Evolutionary conservation across 2,888 invertebrate genomes (phyloP).

Genomic region (Tenthredo mesomela): DNA sequence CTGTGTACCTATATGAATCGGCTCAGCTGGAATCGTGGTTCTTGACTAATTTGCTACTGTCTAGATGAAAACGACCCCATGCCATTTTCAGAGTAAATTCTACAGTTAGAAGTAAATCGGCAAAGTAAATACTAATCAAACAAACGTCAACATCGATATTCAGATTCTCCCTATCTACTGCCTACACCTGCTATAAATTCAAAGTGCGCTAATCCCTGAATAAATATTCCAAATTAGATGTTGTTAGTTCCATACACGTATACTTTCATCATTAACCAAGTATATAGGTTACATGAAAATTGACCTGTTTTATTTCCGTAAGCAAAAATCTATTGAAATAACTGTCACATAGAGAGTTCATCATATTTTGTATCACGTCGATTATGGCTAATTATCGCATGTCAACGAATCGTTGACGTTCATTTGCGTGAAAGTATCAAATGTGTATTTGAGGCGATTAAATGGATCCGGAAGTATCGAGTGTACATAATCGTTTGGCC

Average conservation of each 20-base stretch:
- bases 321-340: neutral
- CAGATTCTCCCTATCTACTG: neutral
- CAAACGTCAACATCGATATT: conserved; percentile 32
- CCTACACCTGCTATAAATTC: neutral
- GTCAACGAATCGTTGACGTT: neutral
- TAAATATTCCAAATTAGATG: conserved; percentile 7
- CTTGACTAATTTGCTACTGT: neutral
- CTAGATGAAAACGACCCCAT: neutral
- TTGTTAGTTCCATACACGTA: neutral
- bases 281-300: neutral
- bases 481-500: neutral
- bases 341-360: neutral
- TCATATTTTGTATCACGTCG: neutral
- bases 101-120: neutral
- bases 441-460: neutral
- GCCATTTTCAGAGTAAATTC: neutral
- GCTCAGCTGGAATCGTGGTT: neutral
- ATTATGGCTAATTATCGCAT: neutral
- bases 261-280: neutral
- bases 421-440: conserved; percentile 6
- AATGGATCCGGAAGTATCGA: conserved; percentile 24
- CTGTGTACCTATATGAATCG: no score
- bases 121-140: conserved; percentile 37
- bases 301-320: neutral
- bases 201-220: neutral